Conservation (phyloP, 2,113 vertebrate genomes). For the Lasiurus cinereus region DNA sequence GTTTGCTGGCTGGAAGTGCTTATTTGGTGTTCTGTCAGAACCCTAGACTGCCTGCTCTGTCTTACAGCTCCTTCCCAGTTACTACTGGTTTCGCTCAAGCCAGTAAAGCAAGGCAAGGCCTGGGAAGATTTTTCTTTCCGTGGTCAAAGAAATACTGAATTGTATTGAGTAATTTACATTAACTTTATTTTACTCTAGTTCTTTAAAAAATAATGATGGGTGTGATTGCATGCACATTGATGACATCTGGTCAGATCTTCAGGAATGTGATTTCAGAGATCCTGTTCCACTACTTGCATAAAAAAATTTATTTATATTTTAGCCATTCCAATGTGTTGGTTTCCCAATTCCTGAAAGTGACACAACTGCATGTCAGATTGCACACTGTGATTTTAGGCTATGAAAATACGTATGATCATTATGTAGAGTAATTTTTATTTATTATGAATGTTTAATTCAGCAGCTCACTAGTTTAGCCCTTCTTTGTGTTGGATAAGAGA, state of each 20-base stretch:
- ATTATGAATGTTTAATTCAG: slow-evolving; percentile 20
- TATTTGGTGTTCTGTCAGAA: background rate
- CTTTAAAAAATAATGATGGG: slow-evolving; percentile 43
- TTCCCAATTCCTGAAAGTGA: background rate
- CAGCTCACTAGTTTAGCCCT: background rate
- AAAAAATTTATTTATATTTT: background rate
- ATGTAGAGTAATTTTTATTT: slow-evolving; percentile 60
- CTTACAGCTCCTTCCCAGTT: background rate
- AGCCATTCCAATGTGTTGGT: background rate
- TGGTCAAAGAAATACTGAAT: slow-evolving; percentile 2
- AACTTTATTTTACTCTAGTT: slow-evolving; percentile 30
- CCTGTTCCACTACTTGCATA: background rate
- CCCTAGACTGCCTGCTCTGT: background rate
- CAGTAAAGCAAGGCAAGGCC: background rate
- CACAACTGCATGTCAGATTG: slow-evolving; percentile 10
- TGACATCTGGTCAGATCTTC: background rate
- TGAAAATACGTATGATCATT: slow-evolving; percentile 28
- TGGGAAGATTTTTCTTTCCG: background rate
- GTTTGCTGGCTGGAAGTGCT: background rate
- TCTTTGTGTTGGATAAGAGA: background rate
- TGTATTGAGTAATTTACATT: slow-evolving; percentile 26
- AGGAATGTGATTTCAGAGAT: slow-evolving; percentile 4
- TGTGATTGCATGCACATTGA: background rate
- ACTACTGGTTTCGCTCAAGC: background rate
- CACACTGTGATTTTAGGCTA: background rate